phyloP scores from a whole-genome alignment of 2,888 invertebrate genomes.

The Epiblema foenella region DNA sequence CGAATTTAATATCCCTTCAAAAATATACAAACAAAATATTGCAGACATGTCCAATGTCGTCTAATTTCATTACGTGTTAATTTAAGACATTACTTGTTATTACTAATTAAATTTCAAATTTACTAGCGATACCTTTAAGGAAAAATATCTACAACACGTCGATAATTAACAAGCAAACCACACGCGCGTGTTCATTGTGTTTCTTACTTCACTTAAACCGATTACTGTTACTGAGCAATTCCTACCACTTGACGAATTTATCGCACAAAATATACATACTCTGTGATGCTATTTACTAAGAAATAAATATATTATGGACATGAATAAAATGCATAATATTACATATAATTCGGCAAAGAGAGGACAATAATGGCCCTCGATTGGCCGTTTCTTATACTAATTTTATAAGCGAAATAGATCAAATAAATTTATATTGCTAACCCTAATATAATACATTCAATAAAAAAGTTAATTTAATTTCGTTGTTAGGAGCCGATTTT shows the following conservation, averaged over 20 bases:
- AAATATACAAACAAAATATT: background rate
- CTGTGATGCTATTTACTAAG: constrained; percentile 40
- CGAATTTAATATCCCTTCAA: background rate
- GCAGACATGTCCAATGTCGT: constrained; percentile 8
- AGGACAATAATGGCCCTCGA: constrained; percentile 56
- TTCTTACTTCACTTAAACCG: background rate
- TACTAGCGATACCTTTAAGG: background rate
- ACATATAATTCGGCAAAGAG: constrained; percentile 69
- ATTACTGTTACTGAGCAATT: constrained; percentile 15
- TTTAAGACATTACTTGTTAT: too few species aligned
- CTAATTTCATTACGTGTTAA: background rate
- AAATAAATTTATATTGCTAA: constrained; percentile 31
- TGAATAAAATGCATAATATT: constrained; percentile 46
- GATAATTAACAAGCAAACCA: constrained; percentile 5
- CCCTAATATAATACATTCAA: constrained; percentile 45
- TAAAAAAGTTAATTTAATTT: constrained; percentile 50
- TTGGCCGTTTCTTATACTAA: constrained; percentile 41
- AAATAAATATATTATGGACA: constrained; percentile 37
- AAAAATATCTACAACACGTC: constrained; percentile 18
- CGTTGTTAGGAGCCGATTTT: constrained; percentile 62
- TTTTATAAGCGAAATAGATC: constrained; percentile 43
- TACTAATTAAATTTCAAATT: background rate
- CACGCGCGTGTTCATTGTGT: background rate
- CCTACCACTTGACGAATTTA: constrained; percentile 19
- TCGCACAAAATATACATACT: constrained; percentile 24